These are phyloP conservation scores for Alcis repandata DNA, from an alignment of 2,888 invertebrate species.

Conservation along the genomic window DNA sequence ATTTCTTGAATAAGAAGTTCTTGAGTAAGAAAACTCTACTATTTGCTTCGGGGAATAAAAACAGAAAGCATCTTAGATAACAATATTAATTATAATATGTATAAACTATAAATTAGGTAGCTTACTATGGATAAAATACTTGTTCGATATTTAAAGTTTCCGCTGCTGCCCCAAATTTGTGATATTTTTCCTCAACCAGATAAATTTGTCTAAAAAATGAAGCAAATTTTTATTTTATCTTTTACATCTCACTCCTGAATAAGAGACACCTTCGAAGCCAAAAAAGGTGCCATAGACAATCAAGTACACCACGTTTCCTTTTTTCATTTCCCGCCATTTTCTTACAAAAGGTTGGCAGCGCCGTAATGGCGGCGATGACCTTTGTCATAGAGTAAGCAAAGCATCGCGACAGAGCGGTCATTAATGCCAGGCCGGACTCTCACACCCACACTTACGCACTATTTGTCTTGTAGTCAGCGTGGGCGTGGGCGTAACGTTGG, in stretches of 20 bases:
- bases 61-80: too few relatives aligned
- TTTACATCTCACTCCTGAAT: conserved; percentile 16
- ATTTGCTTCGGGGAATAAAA: too few relatives aligned
- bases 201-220: neutral
- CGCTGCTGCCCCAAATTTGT: too few relatives aligned
- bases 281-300: conserved; percentile 20
- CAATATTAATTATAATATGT: too few relatives aligned
- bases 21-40: too few relatives aligned
- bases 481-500: conserved; percentile 23
- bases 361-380: conserved; percentile 30
- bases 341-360: conserved; percentile 28
- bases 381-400: conserved; percentile 30
- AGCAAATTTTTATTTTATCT: neutral
- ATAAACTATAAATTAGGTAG: too few relatives aligned
- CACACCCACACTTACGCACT: conserved; percentile 22
- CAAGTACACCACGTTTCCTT: conserved; percentile 18
- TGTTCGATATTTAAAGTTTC: too few relatives aligned
- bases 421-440: conserved; percentile 19
- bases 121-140: too few relatives aligned
- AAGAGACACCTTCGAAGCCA: conserved; percentile 9
- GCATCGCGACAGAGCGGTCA: conserved; percentile 23
- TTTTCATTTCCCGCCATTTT: conserved; percentile 31
- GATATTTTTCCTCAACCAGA: too few relatives aligned
- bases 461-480: conserved; percentile 26
- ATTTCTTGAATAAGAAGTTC: too few relatives aligned